Percentiles rank a stretch among this genome's conserved stretches.
Conservation (phyloP, 2,113 vertebrate species). For the Odontesthes bonariensis region DNA sequence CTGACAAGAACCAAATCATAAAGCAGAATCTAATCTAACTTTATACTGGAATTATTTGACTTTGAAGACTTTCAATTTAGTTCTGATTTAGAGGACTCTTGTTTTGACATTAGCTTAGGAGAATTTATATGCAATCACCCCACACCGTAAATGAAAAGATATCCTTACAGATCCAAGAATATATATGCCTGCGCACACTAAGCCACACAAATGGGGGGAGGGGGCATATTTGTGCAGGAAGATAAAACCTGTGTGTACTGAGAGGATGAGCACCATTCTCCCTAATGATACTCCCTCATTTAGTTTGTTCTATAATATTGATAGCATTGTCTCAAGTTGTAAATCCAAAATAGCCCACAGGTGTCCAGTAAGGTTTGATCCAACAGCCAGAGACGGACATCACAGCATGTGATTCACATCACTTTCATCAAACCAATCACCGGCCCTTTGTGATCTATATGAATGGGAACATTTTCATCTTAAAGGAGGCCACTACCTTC, state of each 20-base stretch:
- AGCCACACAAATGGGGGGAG: neutral
- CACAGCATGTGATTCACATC: neutral
- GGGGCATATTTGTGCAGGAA: neutral
- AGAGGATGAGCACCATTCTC: neutral
- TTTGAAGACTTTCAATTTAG: constrained; percentile 45
- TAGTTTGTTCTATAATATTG: neutral
- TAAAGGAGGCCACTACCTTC: neutral
- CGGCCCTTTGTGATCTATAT: neutral
- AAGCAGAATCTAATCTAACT: constrained; percentile 35
- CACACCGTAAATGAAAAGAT: constrained; percentile 27
- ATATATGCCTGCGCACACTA: neutral
- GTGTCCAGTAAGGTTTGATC: neutral
- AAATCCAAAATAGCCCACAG: neutral
- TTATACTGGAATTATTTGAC: constrained; percentile 25
- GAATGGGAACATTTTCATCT: neutral
- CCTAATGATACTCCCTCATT: neutral
- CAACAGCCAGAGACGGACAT: neutral
- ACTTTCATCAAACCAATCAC: neutral
- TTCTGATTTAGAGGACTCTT: constrained; percentile 34
- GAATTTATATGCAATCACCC: constrained; percentile 23
- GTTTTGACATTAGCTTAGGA: constrained; percentile 43
- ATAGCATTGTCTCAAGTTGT: no score
- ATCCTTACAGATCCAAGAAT: constrained; percentile 9
- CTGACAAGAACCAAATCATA: constrained; percentile 51
- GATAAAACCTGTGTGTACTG: neutral